Evolutionary conservation across 2,888 invertebrate species (phyloP).

Genomic region (Scaptomyza cyrtandrae): DNA sequence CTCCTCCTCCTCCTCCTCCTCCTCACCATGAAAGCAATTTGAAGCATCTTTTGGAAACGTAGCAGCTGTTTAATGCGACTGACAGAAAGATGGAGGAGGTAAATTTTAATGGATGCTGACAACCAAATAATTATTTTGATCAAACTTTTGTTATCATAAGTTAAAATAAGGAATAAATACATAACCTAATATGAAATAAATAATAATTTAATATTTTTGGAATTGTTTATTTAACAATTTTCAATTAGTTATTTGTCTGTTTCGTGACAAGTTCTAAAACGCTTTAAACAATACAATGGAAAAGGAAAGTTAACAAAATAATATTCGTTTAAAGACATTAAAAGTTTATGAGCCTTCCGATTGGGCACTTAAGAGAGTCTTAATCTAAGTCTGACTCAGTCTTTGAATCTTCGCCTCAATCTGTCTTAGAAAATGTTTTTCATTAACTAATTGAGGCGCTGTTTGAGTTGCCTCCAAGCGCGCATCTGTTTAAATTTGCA

Average conservation of each 20-base stretch:
- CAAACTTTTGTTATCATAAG: too few species aligned
- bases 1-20: not conserved
- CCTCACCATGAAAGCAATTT: not conserved
- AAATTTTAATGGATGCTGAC: not conserved
- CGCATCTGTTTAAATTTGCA: conserved; percentile 22
- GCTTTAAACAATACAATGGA: not conserved
- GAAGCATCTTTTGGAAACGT: conserved; percentile 21
- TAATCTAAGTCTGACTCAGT: not conserved
- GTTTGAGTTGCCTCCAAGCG: conserved; percentile 13
- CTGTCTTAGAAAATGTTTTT: not conserved
- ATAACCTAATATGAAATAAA: too few species aligned
- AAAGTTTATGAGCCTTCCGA: not conserved
- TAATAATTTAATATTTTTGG: too few species aligned
- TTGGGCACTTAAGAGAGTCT: not conserved
- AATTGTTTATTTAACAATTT: not conserved
- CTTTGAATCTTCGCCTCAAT: not conserved
- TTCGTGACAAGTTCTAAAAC: not conserved
- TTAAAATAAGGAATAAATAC: too few species aligned
- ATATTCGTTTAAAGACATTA: not conserved
- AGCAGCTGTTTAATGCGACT: conserved; percentile 35
- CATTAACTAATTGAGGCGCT: conserved; percentile 3
- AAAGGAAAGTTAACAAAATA: not conserved
- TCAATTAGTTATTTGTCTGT: too few species aligned
- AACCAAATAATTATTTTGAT: not conserved
- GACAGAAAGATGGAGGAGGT: not conserved